These are phyloP conservation scores for Lucifuga dentata DNA, from an alignment of 2,113 vertebrate genomes.

Conservation along the genomic window DNA sequence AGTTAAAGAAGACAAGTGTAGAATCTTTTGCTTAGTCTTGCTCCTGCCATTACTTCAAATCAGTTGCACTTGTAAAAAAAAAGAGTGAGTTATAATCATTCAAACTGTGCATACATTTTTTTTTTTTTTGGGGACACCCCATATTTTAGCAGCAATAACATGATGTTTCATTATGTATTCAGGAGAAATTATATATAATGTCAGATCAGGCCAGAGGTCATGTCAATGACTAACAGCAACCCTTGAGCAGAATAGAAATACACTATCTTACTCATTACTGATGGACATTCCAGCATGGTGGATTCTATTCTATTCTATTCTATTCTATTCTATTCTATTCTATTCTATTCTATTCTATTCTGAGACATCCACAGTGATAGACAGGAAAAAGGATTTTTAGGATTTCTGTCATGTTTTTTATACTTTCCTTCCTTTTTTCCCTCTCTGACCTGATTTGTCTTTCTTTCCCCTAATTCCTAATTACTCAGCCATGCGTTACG, in stretches of 20 bases:
- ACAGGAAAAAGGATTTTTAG: not conserved
- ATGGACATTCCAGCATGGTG: not conserved
- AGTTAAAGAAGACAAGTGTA: too few species aligned
- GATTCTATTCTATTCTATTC: not conserved
- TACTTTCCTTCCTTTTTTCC: not conserved
- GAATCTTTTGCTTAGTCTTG: too few species aligned
- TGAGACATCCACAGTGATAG: constrained; percentile 1
- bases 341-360: not conserved
- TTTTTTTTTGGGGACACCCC: too few species aligned
- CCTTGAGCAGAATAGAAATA: constrained; percentile 6
- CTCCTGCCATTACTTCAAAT: too few species aligned
- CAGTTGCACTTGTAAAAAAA: too few species aligned
- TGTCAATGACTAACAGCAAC: not conserved
- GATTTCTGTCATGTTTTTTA: constrained; percentile 20
- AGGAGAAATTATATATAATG: constrained; percentile 3
- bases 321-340: constrained; percentile 7
- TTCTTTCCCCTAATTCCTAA: constrained; percentile 47
- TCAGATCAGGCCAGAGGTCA: constrained; percentile 28
- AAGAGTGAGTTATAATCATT: too few species aligned
- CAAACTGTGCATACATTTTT: too few species aligned
- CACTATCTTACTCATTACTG: constrained; percentile 6
- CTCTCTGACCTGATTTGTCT: constrained; percentile 28
- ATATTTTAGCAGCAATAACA: constrained; percentile 16
- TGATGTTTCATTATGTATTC: constrained; percentile 12
- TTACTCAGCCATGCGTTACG: constrained; percentile 30